These are phyloP conservation scores for Onthophagus sagittarius DNA, from an alignment of 2,888 invertebrate genomes.

Conservation along the genomic window DNA sequence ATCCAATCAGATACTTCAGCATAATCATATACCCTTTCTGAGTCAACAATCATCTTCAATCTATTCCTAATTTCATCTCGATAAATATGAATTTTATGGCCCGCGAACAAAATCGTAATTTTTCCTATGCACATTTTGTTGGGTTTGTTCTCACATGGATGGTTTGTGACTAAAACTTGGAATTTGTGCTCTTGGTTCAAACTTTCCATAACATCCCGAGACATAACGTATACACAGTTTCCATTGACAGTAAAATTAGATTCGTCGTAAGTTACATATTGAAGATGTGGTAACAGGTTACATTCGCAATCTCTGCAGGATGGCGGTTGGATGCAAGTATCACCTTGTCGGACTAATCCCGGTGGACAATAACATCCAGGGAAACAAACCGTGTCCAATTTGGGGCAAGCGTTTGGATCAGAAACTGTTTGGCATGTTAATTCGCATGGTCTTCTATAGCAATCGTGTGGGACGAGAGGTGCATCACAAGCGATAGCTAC, in stretches of 20 bases:
- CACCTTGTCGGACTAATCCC: conserved; percentile 64
- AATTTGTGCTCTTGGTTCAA: conserved; percentile 52
- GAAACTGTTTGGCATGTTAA: conserved; percentile 65
- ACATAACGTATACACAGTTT: conserved; percentile 80
- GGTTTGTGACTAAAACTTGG: conserved; percentile 65
- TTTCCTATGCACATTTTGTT: conserved; percentile 63
- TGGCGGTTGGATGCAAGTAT: conserved; percentile 64
- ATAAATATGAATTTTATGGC: conserved; percentile 52
- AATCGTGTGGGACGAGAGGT: conserved; percentile 78
- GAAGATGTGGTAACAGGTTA: conserved; percentile 71
- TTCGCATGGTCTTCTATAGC: conserved; percentile 76
- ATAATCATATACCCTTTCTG: conserved; percentile 39
- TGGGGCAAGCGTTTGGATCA: conserved; percentile 59
- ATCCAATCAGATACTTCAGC: conserved; percentile 59
- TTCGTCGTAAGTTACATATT: conserved; percentile 80
- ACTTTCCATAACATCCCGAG: conserved; percentile 56
- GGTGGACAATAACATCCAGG: conserved; percentile 84
- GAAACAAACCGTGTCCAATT: conserved; percentile 65
- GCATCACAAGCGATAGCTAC: conserved; percentile 67
- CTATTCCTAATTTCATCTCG: conserved; percentile 33
- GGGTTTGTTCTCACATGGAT: conserved; percentile 58
- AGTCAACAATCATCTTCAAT: conserved; percentile 52
- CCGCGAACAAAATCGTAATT: conserved; percentile 63
- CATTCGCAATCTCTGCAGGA: conserved; percentile 74
- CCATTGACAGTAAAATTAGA: conserved; percentile 75